Evolutionary conservation across 1,140 invertebrate genomes (phyloP), one percentile per base, ranked within the genome.

Genomic region (Drosophila murphyi): DNA sequence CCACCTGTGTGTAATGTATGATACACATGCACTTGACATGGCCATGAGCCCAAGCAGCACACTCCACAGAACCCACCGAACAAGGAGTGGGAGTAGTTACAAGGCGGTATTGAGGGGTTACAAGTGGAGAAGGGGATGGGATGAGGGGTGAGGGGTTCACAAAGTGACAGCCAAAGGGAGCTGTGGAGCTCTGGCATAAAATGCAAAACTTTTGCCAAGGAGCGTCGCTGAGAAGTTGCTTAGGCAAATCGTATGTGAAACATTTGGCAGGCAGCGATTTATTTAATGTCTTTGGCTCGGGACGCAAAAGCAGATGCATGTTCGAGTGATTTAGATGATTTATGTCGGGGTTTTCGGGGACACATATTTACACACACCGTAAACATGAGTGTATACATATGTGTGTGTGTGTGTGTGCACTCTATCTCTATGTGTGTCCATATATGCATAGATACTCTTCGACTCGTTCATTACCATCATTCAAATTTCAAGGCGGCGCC

Each of bases 171-270:
- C 28, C 37, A 56, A 31, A 56, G 28, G 39, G 3, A 57, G 55
- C 37, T 41, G 28, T 31, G 31, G 10, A 35, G 5, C n/a, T 43
- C 60, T 71, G 68, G 68, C 51, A 59, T 47, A 82, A 80, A 83
- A 89, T 89, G 85, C 80, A 76, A 89, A 89, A 89, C 67, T 83
- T 86, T 86, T 70, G 73, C 69, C 76, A 72, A 72, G 82, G 80
- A 75, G 32, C 41, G 35, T 62, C 71, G 52, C 41, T 56, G 41
- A 56, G 60, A 67, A 85, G 78, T 80, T 87, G 77, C 85, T 88
- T 87, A 88, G 83, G 80, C 85, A 88, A 88, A 88, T 85, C 85
- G 85, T 89, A 89, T 89, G 78, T 81, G 85, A 89, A 81, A 90
- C 85, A 89, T 89, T 89, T 89, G 85, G 85, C 85, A 89, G 67